Base-by-base conservation (phyloP, 2,113 vertebrate genomes). In the Semicossyphus pulcher region DNA sequence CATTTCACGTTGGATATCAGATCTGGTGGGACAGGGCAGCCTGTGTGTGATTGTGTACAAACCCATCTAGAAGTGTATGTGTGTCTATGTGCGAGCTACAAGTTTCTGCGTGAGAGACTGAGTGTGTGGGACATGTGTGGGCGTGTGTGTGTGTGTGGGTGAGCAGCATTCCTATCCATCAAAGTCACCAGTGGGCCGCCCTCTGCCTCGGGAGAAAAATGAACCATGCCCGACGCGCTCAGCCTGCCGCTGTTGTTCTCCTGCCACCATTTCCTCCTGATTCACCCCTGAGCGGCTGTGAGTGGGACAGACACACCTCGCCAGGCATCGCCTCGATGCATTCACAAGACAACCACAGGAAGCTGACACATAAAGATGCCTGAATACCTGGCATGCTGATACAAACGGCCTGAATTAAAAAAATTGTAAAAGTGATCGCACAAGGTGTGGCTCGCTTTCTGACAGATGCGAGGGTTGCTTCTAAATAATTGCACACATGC, bases 111-210 rank as follows among this genome's bases (percentile, higher is more conserved):
- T 3, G 80, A 75, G 86, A 64, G 72, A 23, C 54, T 60, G 68
- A 84, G 78, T 75, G 86, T 89, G 90, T 92, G 89, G 89, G 91
- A 87, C 80, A 80, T 83, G 84, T 88, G 87, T 86, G 78, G 86
- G 91, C 76, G 90, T 89, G 76, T 87, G 66, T 68, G 73, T 76
- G 66, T 80, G 76, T 75, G 57, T 86, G 92, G 84, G 83, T 87
- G 89, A 92, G 59, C 88, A 83, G 84, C 93, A 93, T 94, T 94
- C 93, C 91, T 83, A 88, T 91, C 84, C 82, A 88, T 89, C 90
- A 90, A 91, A 91, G 91, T 94, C 91, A 94, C 71, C 64, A 77
- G 41, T 51, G 61, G 84, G 83, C 73, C 86, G 84, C 75, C 87
- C 88, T 89, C 78, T 78, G 75, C 82, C 86, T 90, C 42, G 54